A percentile compares a stretch with the other conserved stretches of the same genome.
Evolutionary conservation across 2,797 vertebrate species (phyloP).

Genomic region (Gambusia yucatana): DNA sequence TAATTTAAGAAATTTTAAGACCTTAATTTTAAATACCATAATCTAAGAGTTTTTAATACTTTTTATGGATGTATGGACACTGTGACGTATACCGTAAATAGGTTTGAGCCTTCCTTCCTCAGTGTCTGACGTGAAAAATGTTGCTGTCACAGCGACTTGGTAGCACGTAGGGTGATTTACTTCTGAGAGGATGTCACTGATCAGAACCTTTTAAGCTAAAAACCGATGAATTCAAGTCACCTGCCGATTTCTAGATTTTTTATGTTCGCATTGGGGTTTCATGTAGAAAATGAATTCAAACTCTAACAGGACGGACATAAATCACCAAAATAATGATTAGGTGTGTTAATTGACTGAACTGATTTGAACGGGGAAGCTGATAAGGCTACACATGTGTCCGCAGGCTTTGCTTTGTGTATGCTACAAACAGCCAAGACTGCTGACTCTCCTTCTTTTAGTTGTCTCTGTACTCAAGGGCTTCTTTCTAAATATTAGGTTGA

Average conservation of each 20-base stretch:
- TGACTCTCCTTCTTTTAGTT: conserved; percentile 6
- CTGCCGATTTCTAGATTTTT: background rate
- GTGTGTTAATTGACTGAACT: background rate
- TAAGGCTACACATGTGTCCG: background rate
- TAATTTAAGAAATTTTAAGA: too few species aligned
- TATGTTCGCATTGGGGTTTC: background rate
- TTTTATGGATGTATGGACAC: too few species aligned
- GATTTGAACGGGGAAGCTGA: background rate
- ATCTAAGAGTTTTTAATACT: too few species aligned
- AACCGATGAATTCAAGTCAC: background rate
- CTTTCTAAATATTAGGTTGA: conserved; percentile 6
- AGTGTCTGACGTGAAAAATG: background rate
- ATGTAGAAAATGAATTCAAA: background rate
- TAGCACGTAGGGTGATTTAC: background rate
- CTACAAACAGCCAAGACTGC: conserved; percentile 11
- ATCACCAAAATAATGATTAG: background rate
- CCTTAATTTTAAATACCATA: too few species aligned
- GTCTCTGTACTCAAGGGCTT: conserved; percentile 10
- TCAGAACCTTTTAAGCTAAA: background rate
- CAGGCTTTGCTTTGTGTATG: background rate
- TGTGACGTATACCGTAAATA: too few species aligned
- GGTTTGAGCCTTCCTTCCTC: background rate
- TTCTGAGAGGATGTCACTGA: background rate
- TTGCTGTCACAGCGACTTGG: background rate
- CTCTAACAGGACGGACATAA: background rate